Base-by-base conservation (phyloP, 2,888 invertebrate species). In the Chromoteleia sp. region DNA sequence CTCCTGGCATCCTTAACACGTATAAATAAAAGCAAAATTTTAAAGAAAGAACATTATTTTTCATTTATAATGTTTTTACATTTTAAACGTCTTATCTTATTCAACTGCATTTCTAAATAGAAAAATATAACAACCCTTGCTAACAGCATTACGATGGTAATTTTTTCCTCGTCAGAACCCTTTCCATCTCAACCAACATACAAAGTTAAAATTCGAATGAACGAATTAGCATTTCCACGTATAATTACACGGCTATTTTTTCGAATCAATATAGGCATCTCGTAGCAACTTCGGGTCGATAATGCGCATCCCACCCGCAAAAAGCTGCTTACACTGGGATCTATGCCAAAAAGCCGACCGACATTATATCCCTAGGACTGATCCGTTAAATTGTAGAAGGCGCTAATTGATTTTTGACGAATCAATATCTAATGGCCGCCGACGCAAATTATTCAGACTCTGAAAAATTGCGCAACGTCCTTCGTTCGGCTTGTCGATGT, bases 261-360 rank as follows among this genome's bases (percentile, higher is more conserved):
- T 52, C 41, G 52, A 45, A 58, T 50, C 50, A 63, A 52, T 61
- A 58, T 54, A 43, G 59, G 39, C 33, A 56, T 61, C 56, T 45
- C 29, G 25, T 36, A 29, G 43, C 17, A 41, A 54, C 45, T 68
- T 65, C 33, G 84, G 86, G 85, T 87, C 88, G 88, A 88, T 87
- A 87, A 87, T 88, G 85, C 86, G 87, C 85, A 87, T 88, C 84
- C 84, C 76, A 84, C 75, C 84, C 85, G 84, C 86, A 87, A 86
- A 87, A 88, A 87, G 85, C 84, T 75, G 84, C 86, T 86, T 83
- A 84, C 77, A 43, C 75, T 79, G 84, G 86, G 86, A 85, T 78
- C 83, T 30, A 58, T 67, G 86, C 86, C 87, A 85, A 87, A 87
- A 88, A 86, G 85, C 83, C 83, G 80, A 79, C 80, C 74, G 30